A percentile compares a stretch with the other conserved stretches of the same genome.
Conservation (phyloP, 2,113 vertebrate species). For the Notiomystis cincta region DNA sequence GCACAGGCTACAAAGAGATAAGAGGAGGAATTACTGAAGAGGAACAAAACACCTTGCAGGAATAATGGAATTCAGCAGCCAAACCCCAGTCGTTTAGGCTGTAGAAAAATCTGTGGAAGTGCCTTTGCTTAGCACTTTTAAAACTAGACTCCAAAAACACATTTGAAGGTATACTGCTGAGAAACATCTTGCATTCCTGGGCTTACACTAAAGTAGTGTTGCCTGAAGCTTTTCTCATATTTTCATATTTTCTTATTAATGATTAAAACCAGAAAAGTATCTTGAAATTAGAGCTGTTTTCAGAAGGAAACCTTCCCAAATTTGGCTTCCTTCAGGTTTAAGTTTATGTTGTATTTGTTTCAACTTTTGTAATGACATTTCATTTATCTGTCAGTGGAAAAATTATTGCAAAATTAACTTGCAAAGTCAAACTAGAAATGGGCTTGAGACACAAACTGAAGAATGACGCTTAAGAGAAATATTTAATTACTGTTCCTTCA, state of each 20-base stretch:
- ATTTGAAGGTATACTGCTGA: constrained; percentile 11
- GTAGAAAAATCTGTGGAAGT: not conserved
- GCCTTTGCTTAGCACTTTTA: not conserved
- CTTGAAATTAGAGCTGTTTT: constrained; percentile 15
- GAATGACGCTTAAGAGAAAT: not conserved
- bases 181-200: constrained; percentile 29
- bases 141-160: constrained; percentile 6
- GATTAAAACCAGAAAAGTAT: constrained; percentile 6
- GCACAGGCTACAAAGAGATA: not conserved
- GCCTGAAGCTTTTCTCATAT: not conserved
- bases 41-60: not conserved
- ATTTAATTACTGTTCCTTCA: not conserved
- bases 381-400: not conserved
- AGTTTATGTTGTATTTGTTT: not conserved
- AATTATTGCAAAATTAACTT: not conserved
- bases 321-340: not conserved
- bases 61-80: constrained; percentile 9
- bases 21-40: not conserved
- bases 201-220: not conserved
- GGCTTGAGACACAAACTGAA: not conserved
- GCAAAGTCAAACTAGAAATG: not conserved
- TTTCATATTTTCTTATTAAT: constrained; percentile 22
- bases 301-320: not conserved
- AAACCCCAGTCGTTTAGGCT: not conserved
- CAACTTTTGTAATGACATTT: not conserved